Evolutionary conservation across 1,140 invertebrate genomes (phyloP).

Genomic region (Campoletis sonorensis): DNA sequence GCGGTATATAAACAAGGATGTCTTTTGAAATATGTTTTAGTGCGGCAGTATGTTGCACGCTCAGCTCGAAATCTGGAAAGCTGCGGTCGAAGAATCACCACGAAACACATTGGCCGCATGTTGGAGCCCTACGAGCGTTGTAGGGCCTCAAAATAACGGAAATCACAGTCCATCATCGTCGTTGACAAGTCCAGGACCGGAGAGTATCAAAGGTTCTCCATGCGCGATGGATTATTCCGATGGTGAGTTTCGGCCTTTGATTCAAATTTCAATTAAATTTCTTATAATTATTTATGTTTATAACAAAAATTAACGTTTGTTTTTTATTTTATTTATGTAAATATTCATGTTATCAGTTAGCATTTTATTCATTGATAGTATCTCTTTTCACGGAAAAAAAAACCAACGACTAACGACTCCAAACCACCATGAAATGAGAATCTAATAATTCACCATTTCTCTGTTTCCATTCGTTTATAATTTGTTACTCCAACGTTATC

Average conservation of each 20-base stretch:
- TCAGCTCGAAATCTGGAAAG: conserved; percentile 95
- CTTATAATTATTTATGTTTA: no score
- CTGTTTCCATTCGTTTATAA: conserved; percentile 13
- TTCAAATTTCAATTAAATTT: background rate
- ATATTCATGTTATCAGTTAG: no score
- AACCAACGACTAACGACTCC: no score
- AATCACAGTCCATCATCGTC: conserved; percentile 60
- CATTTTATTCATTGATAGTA: no score
- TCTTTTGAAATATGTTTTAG: conserved; percentile 72
- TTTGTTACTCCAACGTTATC: background rate
- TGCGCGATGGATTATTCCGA: conserved; percentile 79
- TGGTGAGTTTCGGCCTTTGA: conserved; percentile 71
- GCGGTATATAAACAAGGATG: no score
- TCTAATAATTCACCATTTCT: no score
- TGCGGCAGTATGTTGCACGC: conserved; percentile 90
- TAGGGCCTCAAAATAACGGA: conserved; percentile 63
- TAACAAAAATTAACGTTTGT: background rate
- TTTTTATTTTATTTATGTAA: background rate
- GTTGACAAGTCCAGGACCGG: conserved; percentile 60
- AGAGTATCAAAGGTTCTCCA: conserved; percentile 64
- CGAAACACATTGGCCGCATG: conserved; percentile 71
- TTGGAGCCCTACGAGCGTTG: conserved; percentile 70
- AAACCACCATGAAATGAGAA: no score
- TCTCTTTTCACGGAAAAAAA: no score
- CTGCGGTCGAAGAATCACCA: conserved; percentile 79